Percentiles rank a stretch among this genome's conserved stretches.
phyloP scores from a whole-genome alignment of 2,888 invertebrate species.

The Alviniconcha strummeri region DNA sequence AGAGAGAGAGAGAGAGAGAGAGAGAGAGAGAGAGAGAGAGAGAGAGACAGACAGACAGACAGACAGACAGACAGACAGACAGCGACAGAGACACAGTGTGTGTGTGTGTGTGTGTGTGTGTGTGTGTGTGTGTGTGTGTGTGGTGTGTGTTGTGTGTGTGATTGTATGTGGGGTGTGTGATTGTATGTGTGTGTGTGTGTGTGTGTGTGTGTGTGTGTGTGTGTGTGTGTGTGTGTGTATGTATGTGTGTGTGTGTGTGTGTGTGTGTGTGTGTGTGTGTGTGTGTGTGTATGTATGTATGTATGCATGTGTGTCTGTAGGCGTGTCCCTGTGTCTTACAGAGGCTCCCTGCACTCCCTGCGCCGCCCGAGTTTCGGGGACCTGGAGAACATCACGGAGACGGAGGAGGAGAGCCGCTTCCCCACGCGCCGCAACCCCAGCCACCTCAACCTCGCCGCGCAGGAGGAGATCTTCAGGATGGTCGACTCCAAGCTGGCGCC shows the following conservation, averaged over 20 bases:
- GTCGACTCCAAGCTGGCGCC: neutral
- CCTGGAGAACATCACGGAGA: conserved; percentile 24
- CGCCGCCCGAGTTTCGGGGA: conserved; percentile 11
- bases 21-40: no score
- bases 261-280: neutral
- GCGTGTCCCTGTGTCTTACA: neutral
- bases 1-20: no score
- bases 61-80: no score
- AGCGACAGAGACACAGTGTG: no score
- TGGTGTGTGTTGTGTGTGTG: neutral
- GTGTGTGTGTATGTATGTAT: neutral
- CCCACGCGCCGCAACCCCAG: conserved; percentile 7
- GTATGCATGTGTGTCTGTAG: no score
- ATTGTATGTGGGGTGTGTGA: neutral
- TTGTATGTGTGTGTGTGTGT: neutral
- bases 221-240: neutral
- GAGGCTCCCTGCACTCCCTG: conserved; percentile 1
- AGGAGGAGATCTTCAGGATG: neutral
- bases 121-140: no score
- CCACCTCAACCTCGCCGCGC: conserved; percentile 4
- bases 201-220: neutral
- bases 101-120: no score
- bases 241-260: neutral
- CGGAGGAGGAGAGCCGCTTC: conserved; percentile 13
- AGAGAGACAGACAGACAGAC: no score